Evolutionary conservation across 2,888 invertebrate species (phyloP).

Genomic region (Creontiades dilutus): DNA sequence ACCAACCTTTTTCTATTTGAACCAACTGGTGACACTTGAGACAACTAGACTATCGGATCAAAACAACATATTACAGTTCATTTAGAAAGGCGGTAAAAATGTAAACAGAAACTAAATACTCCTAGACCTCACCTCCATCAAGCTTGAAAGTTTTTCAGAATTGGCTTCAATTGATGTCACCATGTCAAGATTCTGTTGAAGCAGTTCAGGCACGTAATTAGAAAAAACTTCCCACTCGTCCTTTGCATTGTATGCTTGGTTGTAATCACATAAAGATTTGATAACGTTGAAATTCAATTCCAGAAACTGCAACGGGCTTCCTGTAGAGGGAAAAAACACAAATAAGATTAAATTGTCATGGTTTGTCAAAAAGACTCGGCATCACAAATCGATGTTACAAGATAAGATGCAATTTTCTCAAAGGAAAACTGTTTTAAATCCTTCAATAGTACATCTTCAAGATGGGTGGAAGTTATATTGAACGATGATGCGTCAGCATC

Average conservation of each 20-base stretch:
- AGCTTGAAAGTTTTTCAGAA: neutral
- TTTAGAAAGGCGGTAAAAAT: no score
- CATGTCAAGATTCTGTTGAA: neutral
- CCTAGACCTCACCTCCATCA: neutral
- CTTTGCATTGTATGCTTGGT: constrained; percentile 18
- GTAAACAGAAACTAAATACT: no score
- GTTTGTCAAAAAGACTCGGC: neutral
- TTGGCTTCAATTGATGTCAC: neutral
- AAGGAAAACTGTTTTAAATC: no score
- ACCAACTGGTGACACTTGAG: no score
- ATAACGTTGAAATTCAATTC: constrained; percentile 48
- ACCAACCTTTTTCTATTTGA: no score
- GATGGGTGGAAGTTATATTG: no score
- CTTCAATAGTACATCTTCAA: no score
- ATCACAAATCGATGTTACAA: neutral
- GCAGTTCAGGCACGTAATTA: constrained; percentile 39
- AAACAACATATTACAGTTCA: no score
- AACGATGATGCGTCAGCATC: no score
- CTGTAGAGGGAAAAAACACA: neutral
- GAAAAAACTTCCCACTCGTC: constrained; percentile 70
- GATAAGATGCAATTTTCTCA: no score
- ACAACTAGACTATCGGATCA: no score
- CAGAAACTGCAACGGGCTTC: constrained; percentile 43
- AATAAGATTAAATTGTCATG: neutral
- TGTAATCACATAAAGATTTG: constrained; percentile 36